phyloP scores from a whole-genome alignment of 2,888 invertebrate genomes.

The Xestia sexstrigata region DNA sequence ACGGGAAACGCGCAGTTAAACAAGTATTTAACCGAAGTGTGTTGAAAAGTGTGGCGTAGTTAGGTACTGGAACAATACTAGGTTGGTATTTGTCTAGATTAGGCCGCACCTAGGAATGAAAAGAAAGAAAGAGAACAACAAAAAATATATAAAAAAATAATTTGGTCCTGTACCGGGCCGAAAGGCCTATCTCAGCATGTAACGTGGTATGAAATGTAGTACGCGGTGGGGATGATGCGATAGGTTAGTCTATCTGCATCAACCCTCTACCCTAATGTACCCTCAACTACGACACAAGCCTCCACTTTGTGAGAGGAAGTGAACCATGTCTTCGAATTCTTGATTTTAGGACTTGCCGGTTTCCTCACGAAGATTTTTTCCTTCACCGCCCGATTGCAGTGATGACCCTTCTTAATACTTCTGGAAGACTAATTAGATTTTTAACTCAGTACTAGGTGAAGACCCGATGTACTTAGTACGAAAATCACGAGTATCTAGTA shows the following conservation, averaged over 20 bases:
- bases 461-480: background rate
- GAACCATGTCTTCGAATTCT: background rate
- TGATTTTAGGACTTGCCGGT: background rate
- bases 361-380: background rate
- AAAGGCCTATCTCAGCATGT: too few relatives aligned
- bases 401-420: background rate
- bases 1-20: slow-evolving; percentile 61
- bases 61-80: slow-evolving; percentile 1
- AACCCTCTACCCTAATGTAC: background rate
- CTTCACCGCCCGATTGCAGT: background rate
- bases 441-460: background rate
- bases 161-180: too few relatives aligned
- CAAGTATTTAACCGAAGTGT: slow-evolving; percentile 62
- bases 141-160: too few relatives aligned
- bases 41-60: slow-evolving; percentile 48
- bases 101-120: background rate
- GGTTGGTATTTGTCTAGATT: background rate
- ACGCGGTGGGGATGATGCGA: background rate
- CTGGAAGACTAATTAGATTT: background rate
- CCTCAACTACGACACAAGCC: background rate
- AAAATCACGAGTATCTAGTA: background rate
- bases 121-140: background rate
- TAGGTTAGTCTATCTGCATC: background rate
- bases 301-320: background rate
- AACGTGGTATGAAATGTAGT: too few relatives aligned